Percentiles rank a stretch among this genome's conserved stretches.
phyloP scores from a whole-genome alignment of 92 coral and sea anemone species.

The Bergia puertoricense region DNA sequence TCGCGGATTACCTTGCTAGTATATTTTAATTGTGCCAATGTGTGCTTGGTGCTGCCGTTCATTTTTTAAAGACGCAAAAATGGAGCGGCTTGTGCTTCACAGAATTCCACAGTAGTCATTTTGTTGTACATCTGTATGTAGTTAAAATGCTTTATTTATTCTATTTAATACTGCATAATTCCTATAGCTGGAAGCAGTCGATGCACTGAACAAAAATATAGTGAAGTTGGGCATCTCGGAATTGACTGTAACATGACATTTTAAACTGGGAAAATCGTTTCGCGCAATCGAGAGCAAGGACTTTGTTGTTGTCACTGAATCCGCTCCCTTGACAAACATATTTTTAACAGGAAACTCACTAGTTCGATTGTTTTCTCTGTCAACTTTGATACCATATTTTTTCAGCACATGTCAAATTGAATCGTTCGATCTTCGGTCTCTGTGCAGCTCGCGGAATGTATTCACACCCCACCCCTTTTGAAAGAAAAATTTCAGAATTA shows the following conservation, averaged over 20 bases:
- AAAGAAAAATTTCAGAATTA: conserved; percentile 6
- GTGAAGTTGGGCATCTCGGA: neutral
- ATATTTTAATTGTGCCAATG: neutral
- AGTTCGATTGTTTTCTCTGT: conserved; percentile 15
- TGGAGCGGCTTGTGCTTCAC: neutral
- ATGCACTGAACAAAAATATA: neutral
- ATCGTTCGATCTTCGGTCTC: neutral
- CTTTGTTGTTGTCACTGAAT: neutral
- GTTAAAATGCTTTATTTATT: neutral
- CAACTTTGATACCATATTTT: neutral
- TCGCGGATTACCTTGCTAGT: conserved; percentile 19
- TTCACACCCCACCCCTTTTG: conserved; percentile 38
- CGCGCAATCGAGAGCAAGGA: neutral
- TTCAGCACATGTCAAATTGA: conserved; percentile 22
- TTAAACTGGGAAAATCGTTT: conserved; percentile 1
- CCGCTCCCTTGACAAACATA: conserved; percentile 23
- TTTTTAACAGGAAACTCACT: neutral
- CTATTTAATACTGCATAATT: neutral
- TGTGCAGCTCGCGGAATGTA: neutral
- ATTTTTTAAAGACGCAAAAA: conserved; percentile 1
- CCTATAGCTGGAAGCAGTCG: neutral
- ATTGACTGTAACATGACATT: neutral
- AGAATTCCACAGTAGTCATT: conserved; percentile 12
- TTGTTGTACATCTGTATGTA: neutral
- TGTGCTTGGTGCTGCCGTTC: conserved; percentile 27